Percentiles rank a stretch among this genome's conserved stretches.
Evolutionary conservation across 2,797 vertebrate genomes (phyloP).

Genomic region (Sebastiscus albofasciatus): DNA sequence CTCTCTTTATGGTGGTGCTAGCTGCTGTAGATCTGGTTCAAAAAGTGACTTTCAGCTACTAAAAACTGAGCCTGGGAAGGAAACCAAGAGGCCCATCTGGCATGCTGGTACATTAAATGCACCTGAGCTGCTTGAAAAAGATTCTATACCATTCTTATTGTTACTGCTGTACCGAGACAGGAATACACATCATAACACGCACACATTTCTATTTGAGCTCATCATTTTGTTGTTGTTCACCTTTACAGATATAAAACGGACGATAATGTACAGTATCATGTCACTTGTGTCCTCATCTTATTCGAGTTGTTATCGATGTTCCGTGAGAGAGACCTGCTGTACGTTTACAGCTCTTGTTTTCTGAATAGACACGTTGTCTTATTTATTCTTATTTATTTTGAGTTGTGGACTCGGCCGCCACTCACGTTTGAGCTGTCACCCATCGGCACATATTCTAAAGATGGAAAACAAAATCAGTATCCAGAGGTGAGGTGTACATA

Average conservation of each 20-base stretch:
- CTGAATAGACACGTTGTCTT: background rate
- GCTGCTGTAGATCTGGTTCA: constrained; percentile 38
- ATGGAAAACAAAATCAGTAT: constrained; percentile 20
- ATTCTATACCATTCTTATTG: constrained; percentile 9
- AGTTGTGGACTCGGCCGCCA: too few relatives aligned
- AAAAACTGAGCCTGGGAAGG: constrained; percentile 18
- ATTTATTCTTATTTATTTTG: constrained; percentile 34
- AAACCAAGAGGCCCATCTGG: constrained; percentile 2
- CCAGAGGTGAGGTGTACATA: constrained; percentile 23
- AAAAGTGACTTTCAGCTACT: constrained; percentile 25
- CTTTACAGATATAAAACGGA: constrained; percentile 36
- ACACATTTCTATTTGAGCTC: constrained; percentile 37
- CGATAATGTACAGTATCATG: constrained; percentile 43
- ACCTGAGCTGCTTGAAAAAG: constrained; percentile 46
- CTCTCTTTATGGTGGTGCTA: constrained; percentile 66
- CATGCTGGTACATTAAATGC: constrained; percentile 30
- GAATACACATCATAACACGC: constrained; percentile 55
- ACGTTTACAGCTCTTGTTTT: constrained; percentile 30
- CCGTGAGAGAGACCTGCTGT: constrained; percentile 18
- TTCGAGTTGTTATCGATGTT: constrained; percentile 31
- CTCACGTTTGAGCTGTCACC: constrained; percentile 22
- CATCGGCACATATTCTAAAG: constrained; percentile 2
- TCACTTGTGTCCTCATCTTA: constrained; percentile 27
- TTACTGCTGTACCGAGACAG: constrained; percentile 64
- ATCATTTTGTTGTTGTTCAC: constrained; percentile 22